Evolutionary conservation across 1,140 invertebrate species (phyloP), one percentile per base, ranked within the genome.

Genomic region (Lordiphosa stackelbergi): DNA sequence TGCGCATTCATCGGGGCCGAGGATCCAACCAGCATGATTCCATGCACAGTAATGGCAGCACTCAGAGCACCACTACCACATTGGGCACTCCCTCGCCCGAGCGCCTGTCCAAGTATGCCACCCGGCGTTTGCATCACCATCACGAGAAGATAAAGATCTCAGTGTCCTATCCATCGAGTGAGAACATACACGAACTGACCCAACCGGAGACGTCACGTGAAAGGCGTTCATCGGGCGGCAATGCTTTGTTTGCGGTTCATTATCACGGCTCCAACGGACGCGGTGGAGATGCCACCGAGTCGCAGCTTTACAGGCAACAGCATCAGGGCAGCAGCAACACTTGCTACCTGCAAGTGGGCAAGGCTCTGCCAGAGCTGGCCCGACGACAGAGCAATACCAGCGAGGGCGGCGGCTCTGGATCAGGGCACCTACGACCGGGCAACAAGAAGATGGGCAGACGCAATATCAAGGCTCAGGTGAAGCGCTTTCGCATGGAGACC

Each of bases 1-100:
- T 98, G 43, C 91, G 97, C 51, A 97, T 98, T 69, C 97, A 98
- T 88, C 90, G 96, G 2, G 96, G 95, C 1, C 65, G 85, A 11
- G 81, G 85, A 31, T 84, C 77, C 6, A 81, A 86, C 38, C 81
- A 87, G 42, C 83, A 87, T 45, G 85, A 86, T 49, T 85, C 83
- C 5, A 79, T 84, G 55, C 73, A 87, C 53, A 87, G 85, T 60
- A 87, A 86, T 38, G 85, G 85, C 9, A 87, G 85, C 64, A 86
- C 85, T 0, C 85, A 87, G 43, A 87, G 85, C 53, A 87, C 85
- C 3, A 87, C 85, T 19, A 87, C 85, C 5, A 85, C 84, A 0
- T 56, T 87, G 37, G 85, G 85, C n/a, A 86, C 85, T 9, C 85
- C 85, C 1, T 86, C 85, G 9, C 85, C 85, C 0, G 85, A 87